Base-by-base conservation (phyloP, 2,797 vertebrate species). In the Phataginus tricuspis region DNA sequence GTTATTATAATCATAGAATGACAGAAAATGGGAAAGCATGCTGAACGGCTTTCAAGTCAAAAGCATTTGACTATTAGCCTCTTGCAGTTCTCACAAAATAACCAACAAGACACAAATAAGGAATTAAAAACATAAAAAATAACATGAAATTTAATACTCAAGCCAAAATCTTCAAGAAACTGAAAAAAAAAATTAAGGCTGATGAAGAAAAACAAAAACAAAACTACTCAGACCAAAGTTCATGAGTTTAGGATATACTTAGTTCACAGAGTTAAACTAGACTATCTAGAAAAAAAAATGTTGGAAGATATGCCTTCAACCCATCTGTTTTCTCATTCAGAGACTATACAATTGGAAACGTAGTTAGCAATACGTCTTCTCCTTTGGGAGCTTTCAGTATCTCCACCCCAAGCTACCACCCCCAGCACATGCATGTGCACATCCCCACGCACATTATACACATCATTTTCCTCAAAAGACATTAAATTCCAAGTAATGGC, bases 71-170 rank as follows among this genome's bases (percentile, higher is more conserved):
- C 49, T 59, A 69, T 64, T 78, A 78, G 18, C n/a, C 0, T 94
- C 23, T 94, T 94, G 0, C 0, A 71, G 7, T 91, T 61, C 49
- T 86, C 31, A 82, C 55, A 90, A 75, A 57, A 45, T 85, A 95
- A 39, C 7, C 19, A 25, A 18, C 18, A 90, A 90, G 61, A 78
- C 37, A 95, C 2, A 86, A 71, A 77, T 29, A 85, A 69, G 39
- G 42, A 42, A 96, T 88, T 94, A 72, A 78, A 94, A 94, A 42
- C 29, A 37, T 37, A 37, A 96, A 79, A 27, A 96, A 79, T 82
- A 68, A 78, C 45, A 94, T 92, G 59, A 97, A 95, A 97, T 88
- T 53, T 85, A 91, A 93, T 78, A 66, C 23, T 90, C 0, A 86
- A 69, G 63, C 5, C 14, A 68, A 90, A 92, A 75, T 91, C 72